These are phyloP conservation scores for Ischnus inquisitorius DNA, from an alignment of 2,888 invertebrate genomes.

Conservation along the genomic window DNA sequence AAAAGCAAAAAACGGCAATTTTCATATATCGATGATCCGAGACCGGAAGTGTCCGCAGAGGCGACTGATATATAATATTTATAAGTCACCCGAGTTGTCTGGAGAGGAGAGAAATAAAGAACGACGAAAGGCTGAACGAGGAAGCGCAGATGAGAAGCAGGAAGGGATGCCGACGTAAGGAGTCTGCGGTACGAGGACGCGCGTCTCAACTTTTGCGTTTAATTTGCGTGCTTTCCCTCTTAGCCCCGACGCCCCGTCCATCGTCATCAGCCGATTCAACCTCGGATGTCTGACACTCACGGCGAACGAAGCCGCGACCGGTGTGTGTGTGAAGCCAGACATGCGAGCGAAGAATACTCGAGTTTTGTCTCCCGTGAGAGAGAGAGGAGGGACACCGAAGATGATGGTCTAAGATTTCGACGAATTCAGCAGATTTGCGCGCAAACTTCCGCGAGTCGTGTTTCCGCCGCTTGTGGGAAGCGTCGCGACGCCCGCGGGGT, in stretches of 20 bases:
- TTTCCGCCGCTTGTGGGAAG: slow-evolving; percentile 22
- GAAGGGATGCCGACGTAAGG: slow-evolving; percentile 18
- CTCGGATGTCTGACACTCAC: slow-evolving; percentile 6
- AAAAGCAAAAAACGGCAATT: not conserved
- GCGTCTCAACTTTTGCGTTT: slow-evolving; percentile 37
- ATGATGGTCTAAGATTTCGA: slow-evolving; percentile 43
- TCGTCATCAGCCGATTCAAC: not conserved
- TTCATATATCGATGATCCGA: not conserved
- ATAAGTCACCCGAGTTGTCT: not conserved
- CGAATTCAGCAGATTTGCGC: slow-evolving; percentile 20
- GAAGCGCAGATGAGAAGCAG: slow-evolving; percentile 40
- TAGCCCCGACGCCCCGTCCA: not conserved
- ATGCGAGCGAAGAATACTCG: not conserved
- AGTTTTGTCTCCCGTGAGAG: slow-evolving; percentile 1
- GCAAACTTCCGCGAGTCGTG: slow-evolving; percentile 36
- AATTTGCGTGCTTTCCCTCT: slow-evolving; percentile 21
- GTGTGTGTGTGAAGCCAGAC: slow-evolving; percentile 6
- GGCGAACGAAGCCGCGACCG: not conserved
- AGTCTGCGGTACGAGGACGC: slow-evolving; percentile 26
- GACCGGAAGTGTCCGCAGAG: not conserved
- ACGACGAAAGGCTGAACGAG: slow-evolving; percentile 10
- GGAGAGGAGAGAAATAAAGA: not conserved
- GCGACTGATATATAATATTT: not conserved
- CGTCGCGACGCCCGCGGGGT: not conserved
- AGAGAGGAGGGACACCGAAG: slow-evolving; percentile 16